Evolutionary conservation across 2,888 invertebrate genomes (phyloP).

Genomic region (Thecocarcelia acutangulata): DNA sequence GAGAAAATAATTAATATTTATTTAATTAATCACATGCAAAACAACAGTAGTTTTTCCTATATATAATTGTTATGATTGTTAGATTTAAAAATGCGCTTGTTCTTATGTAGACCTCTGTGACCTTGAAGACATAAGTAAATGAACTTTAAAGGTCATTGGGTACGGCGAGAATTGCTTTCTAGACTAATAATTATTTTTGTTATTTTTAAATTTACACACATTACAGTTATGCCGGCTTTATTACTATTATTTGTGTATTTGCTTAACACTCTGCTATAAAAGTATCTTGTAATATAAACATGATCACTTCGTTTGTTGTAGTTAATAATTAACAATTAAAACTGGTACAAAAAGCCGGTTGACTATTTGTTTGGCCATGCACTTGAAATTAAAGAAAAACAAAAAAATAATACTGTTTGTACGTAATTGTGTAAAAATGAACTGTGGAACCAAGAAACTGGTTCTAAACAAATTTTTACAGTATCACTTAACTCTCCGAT

Average conservation of each 20-base stretch:
- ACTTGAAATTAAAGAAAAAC: slow-evolving; percentile 44
- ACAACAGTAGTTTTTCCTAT: too few species aligned
- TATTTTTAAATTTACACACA: slow-evolving; percentile 36
- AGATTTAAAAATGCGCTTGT: too few species aligned
- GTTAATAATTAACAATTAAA: background rate
- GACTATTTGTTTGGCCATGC: slow-evolving; percentile 36
- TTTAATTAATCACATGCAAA: too few species aligned
- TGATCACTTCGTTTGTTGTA: slow-evolving; percentile 45
- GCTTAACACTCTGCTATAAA: too few species aligned
- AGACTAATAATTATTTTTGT: background rate
- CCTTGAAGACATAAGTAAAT: background rate
- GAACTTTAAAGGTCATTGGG: background rate
- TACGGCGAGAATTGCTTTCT: background rate
- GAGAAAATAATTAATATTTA: too few species aligned
- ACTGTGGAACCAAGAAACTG: background rate
- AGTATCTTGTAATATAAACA: slow-evolving; percentile 1
- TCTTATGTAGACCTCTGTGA: too few species aligned
- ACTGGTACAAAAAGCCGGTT: slow-evolving; percentile 44
- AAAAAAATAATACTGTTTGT: background rate
- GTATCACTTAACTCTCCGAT: too few species aligned
- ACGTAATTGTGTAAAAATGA: too few species aligned
- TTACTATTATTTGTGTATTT: slow-evolving; percentile 1
- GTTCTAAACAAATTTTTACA: too few species aligned
- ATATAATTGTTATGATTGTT: too few species aligned
- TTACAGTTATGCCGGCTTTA: slow-evolving; percentile 37